Conservation (phyloP, 2,113 vertebrate genomes). For the Pterocles burchelli region DNA sequence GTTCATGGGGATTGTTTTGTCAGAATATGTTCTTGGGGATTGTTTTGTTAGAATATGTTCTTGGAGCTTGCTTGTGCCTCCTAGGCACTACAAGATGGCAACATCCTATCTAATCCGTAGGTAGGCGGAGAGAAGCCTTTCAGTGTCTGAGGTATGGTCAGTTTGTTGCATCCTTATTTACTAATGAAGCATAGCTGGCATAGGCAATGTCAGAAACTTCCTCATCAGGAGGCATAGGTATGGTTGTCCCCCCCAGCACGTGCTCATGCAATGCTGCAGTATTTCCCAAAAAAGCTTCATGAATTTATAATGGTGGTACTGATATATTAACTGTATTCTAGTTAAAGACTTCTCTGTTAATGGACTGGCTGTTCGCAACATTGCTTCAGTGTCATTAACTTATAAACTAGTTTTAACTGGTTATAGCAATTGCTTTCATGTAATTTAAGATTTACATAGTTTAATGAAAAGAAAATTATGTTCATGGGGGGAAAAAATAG, state of each 20-base stretch:
- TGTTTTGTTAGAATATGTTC: not conserved
- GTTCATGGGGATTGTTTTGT: not conserved
- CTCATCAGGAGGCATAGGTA: not conserved
- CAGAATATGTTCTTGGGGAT: not conserved
- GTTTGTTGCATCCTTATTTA: not conserved
- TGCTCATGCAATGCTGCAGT: not conserved
- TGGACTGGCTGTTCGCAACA: slow-evolving; percentile 32
- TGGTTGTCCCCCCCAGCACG: not conserved
- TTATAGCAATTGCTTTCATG: slow-evolving; percentile 4
- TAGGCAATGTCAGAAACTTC: not conserved
- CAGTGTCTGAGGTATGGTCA: not conserved
- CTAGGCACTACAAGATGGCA: not conserved
- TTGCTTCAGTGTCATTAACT: slow-evolving; percentile 32
- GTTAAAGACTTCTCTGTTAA: slow-evolving; percentile 27
- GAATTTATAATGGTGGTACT: not conserved
- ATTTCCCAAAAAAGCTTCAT: not conserved
- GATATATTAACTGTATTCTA: slow-evolving; percentile 19
- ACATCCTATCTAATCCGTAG: not conserved
- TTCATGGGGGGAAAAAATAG: slow-evolving; percentile 16
- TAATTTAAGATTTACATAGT: slow-evolving; percentile 50
- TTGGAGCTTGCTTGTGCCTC: not conserved
- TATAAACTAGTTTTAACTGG: slow-evolving; percentile 39
- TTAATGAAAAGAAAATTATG: slow-evolving; percentile 50
- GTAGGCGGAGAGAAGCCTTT: not conserved
- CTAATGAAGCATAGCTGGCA: not conserved